Base-by-base conservation (phyloP, 2,113 vertebrate genomes). In the Axis porcinus region DNA sequence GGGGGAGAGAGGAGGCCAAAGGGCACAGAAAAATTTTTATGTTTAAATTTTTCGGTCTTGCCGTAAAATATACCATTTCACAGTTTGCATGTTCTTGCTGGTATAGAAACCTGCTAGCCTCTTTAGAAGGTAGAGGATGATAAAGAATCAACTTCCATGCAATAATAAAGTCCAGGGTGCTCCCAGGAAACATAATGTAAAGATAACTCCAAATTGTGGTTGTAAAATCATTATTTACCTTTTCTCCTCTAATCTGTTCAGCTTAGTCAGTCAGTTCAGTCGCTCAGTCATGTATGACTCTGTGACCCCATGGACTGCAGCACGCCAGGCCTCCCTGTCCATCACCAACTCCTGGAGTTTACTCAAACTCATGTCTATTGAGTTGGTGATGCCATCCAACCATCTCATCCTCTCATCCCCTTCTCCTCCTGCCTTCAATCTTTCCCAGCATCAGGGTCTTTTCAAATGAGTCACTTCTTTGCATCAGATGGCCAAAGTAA, bases 291-390 rank as follows among this genome's bases (percentile, higher is more conserved):
- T 40, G 67, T 40, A 23, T 19, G 23, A 23, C n/a, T 70, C 67
- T 70, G 36, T 70, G n/a, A 70, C 67, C 9, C n/a, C 67, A 23
- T 23, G 67, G 5, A 70, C 5, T 70, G 19, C n/a, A 70, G n/a
- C 0, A 0, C 0, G 0, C n/a, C n/a, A 36, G n/a, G 67, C n/a
- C 19, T 21, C 17, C 5, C 2, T 12, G 64, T 70, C n/a, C 67
- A 70, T 70, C 67, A 70, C 2, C 9, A 70, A 36, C 5, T 23
- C 67, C 67, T 70, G n/a, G 67, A 70, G 67, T 36, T 23, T 36
- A 36, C 0, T 36, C 67, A 70, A 6, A 70, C n/a, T 23, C 67
- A 12, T 70, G 67, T 70, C n/a, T 19, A 3, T 70, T 23, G 64
- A 70, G 67, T 70, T 0, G 2, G 19, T 36, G n/a, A 70, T 70